Evolutionary conservation across 2,113 vertebrate species (phyloP), one percentile per base, ranked within the genome.

Genomic region (Tenebrosternarchus preto): DNA sequence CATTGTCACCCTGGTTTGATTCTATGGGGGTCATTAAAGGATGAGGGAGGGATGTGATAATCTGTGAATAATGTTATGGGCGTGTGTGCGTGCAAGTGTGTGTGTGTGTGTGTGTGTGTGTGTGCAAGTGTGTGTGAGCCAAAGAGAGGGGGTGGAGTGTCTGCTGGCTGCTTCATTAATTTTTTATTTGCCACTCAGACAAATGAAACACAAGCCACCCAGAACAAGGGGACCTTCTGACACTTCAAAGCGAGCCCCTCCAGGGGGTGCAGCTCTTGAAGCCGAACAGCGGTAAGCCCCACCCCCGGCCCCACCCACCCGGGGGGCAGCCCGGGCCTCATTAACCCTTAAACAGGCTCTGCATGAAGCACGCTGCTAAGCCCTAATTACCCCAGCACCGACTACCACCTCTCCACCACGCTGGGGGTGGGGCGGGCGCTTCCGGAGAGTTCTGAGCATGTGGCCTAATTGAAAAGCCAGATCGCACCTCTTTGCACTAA

Each of bases 341-440:
- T 99, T 99, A 99, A 99, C 96, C 97, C 97, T 96, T 98, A 98
- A 99, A 98, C 95, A 98, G 96, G 94, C 96, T 93, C 94, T 89
- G 94, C 92, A 94, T 96, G 95, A 95, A 95, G 92, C 92, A 50
- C 43, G 2, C 43, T 50, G 8, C 43, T 50, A 9, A 50, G 80
- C 82, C 61, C 93, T 95, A 95, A 95, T 95, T 95, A 95, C 92
- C 93, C 88, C 87, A 88, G 92, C 91, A 90, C 92, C 93, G 90
- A 91, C 93, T 90, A 90, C 53, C 80, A 59, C 64, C 68, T 60
- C 71, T 25, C 2, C 67, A 55, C 84, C 87, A 86, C 33, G 46
- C 70, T n/a, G 57, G 63, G 67, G 36, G 85, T 82, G 82, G 64
- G 76, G 72, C 61, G 15, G 25, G 36, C 93, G 92, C 92, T 94